These are phyloP conservation scores for Papilio protenor DNA, from an alignment of 2,888 invertebrate species.

Conservation along the genomic window DNA sequence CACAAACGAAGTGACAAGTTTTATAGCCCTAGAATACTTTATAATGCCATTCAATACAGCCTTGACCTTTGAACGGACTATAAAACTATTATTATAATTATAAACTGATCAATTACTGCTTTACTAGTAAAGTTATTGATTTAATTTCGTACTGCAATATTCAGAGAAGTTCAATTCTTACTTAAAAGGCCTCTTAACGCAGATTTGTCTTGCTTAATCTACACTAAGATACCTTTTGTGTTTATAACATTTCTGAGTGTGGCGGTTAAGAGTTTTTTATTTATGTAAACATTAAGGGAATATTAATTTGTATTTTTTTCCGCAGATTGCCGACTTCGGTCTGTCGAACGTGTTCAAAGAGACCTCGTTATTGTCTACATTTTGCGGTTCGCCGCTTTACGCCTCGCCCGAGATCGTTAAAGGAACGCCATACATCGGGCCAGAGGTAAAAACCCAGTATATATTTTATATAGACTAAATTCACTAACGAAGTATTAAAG, in stretches of 20 bases:
- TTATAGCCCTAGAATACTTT: background rate
- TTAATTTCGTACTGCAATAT: background rate
- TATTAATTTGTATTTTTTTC: constrained; percentile 46
- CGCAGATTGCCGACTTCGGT: constrained; percentile 98
- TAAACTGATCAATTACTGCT: background rate
- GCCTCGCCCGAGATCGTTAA: constrained; percentile 99
- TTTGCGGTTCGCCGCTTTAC: constrained; percentile 98
- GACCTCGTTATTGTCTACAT: constrained; percentile 93
- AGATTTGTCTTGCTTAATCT: background rate
- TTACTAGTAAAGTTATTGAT: background rate
- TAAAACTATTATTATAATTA: background rate
- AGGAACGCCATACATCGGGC: constrained; percentile 98
- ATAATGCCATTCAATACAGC: background rate
- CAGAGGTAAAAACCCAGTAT: constrained; percentile 87
- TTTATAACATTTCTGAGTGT: too few species aligned
- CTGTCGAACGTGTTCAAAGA: constrained; percentile 98
- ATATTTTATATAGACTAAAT: background rate
- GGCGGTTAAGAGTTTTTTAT: background rate
- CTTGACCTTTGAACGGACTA: background rate
- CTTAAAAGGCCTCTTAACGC: background rate
- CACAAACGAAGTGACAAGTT: background rate
- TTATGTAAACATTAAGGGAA: background rate
- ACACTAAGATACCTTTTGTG: background rate
- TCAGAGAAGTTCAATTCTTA: background rate
- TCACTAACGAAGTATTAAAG: background rate